A percentile compares a stretch with the other conserved stretches of the same genome.
Conservation (phyloP, 2,113 vertebrate species). For the Carassius auratus region DNA sequence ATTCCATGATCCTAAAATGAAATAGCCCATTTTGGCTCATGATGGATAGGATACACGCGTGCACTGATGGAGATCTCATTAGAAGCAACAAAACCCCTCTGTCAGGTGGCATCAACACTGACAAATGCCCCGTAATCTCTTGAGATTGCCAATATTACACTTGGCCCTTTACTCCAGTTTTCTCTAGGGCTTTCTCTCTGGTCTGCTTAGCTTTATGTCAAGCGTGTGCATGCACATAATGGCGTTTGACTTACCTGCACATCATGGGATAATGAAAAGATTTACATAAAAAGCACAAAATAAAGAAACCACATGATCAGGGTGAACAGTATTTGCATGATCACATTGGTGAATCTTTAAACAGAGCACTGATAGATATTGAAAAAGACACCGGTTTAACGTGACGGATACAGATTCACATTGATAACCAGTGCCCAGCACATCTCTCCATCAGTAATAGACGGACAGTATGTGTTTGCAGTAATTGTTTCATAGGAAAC, state of each 20-base stretch:
- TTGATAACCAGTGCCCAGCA: background rate
- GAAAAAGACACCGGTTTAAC: background rate
- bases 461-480: constrained; percentile 49
- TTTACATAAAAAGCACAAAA: constrained; percentile 35
- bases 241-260: constrained; percentile 24
- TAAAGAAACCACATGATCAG: constrained; percentile 16
- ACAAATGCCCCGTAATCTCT: constrained; percentile 39
- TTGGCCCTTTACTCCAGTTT: constrained; percentile 29
- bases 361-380: background rate
- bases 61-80: constrained; percentile 43
- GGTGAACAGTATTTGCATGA: background rate
- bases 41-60: constrained; percentile 72
- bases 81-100: constrained; percentile 47
- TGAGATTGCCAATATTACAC: constrained; percentile 47
- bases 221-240: background rate
- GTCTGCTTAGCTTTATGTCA: constrained; percentile 32
- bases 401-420: background rate
- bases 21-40: constrained; percentile 69
- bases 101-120: constrained; percentile 48
- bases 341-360: background rate
- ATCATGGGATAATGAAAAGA: constrained; percentile 27
- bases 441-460: constrained; percentile 23
- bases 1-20: constrained; percentile 70
- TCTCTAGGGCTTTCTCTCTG: constrained; percentile 20
- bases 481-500: constrained; percentile 63